Conservation (phyloP, 2,113 vertebrate genomes). For the Pelusios castaneus region DNA sequence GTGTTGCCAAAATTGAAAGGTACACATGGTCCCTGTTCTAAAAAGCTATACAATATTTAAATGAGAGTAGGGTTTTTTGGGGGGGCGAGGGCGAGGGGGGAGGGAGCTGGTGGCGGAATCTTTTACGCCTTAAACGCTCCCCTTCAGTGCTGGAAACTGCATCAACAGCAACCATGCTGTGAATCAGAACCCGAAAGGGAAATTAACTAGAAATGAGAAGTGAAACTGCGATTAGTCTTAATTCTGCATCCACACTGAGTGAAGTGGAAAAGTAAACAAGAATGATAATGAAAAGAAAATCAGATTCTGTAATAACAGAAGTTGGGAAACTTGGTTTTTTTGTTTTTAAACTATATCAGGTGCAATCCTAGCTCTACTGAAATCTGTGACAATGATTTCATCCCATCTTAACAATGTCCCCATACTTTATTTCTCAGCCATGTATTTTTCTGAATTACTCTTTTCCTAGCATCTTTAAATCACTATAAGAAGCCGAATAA, state of each 20-base stretch:
- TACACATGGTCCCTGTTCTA: background rate
- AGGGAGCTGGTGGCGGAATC: background rate
- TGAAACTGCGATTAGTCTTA: background rate
- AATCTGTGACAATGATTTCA: background rate
- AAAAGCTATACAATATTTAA: background rate
- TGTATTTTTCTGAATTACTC: background rate
- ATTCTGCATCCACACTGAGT: background rate
- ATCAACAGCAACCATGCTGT: background rate
- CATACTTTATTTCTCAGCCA: background rate
- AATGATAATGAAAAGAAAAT: background rate
- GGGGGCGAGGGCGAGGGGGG: too few relatives aligned
- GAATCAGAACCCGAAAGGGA: background rate
- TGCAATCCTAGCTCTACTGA: background rate
- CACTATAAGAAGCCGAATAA: background rate
- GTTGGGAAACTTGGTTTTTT: background rate
- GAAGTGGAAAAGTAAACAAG: background rate
- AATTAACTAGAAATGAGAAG: background rate
- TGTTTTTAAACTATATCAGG: background rate
- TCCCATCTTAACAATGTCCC: background rate
- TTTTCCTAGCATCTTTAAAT: background rate
- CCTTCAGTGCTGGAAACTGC: background rate
- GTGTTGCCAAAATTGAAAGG: background rate
- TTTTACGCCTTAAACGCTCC: background rate
- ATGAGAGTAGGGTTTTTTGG: background rate
- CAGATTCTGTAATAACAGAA: background rate